These are phyloP conservation scores for Actinia equina DNA, from an alignment of 64 coral and sea anemone species.

Conservation along the genomic window DNA sequence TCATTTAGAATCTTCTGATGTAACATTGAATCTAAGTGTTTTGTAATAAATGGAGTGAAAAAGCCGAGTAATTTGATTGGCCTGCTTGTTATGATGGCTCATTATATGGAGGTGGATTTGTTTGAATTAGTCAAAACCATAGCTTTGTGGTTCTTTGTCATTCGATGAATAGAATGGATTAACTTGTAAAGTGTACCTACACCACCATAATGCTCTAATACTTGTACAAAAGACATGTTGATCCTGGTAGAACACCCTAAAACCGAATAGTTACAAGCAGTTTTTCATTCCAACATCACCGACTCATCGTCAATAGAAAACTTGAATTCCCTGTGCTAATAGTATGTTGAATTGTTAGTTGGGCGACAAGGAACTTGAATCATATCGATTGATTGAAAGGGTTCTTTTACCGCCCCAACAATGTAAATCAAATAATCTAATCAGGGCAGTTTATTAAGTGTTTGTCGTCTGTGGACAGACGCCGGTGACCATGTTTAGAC, in stretches of 20 bases:
- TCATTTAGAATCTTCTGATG: background rate
- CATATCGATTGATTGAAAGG: background rate
- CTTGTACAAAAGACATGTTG: background rate
- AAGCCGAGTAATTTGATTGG: background rate
- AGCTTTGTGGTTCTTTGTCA: conserved; percentile 1
- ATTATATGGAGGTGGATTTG: background rate
- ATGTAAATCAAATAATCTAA: background rate
- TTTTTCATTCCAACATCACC: background rate
- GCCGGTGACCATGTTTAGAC: too few species aligned
- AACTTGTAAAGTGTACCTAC: background rate
- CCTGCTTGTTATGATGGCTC: background rate
- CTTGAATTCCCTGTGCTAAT: background rate
- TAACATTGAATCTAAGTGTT: background rate
- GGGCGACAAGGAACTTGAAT: too few species aligned
- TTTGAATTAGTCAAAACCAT: background rate
- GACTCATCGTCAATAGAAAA: background rate
- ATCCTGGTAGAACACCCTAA: background rate
- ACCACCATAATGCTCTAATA: background rate
- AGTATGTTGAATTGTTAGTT: background rate
- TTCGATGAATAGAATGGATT: background rate
- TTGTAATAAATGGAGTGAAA: background rate
- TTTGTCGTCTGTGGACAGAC: background rate
- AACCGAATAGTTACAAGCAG: conserved; percentile 8
- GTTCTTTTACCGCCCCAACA: background rate
- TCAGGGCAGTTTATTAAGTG: background rate